Conservation (phyloP, 2,888 invertebrate genomes). For the Crocallis elinguaria region DNA sequence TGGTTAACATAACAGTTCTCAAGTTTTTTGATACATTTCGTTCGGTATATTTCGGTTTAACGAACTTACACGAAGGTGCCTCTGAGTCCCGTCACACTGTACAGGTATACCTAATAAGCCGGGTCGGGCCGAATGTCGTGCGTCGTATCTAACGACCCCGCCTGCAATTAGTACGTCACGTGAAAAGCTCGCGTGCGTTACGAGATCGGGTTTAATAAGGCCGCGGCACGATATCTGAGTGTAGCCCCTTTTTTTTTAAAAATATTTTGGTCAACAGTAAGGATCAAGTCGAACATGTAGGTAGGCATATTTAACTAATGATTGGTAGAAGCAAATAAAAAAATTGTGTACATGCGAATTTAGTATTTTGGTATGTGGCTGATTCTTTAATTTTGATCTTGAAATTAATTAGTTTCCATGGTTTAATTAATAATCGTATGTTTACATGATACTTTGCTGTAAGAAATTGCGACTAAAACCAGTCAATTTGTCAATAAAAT, state of each 20-base stretch:
- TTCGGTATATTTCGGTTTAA: not conserved
- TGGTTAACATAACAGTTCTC: too few relatives aligned
- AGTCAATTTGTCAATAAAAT: too few relatives aligned
- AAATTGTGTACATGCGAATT: too few relatives aligned
- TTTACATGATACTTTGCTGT: too few relatives aligned
- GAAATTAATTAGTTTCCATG: too few relatives aligned
- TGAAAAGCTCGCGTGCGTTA: slow-evolving; percentile 67
- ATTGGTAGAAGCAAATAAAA: too few relatives aligned
- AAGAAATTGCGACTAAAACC: too few relatives aligned
- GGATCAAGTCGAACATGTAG: not conserved
- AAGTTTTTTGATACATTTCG: too few relatives aligned
- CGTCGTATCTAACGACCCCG: slow-evolving; percentile 52
- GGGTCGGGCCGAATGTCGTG: slow-evolving; percentile 49
- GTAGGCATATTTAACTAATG: not conserved
- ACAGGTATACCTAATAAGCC: not conserved
- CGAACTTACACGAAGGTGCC: not conserved
- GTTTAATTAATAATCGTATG: too few relatives aligned
- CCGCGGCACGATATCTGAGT: slow-evolving; percentile 59
- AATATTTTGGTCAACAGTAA: slow-evolving; percentile 2
- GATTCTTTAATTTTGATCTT: too few relatives aligned
- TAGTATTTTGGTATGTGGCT: too few relatives aligned
- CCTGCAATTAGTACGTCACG: slow-evolving; percentile 66
- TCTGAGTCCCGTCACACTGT: not conserved
- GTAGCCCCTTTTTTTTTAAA: slow-evolving; percentile 39
- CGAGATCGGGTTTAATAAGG: slow-evolving; percentile 70